Percentiles rank a stretch among this genome's conserved stretches.
phyloP scores from a whole-genome alignment of 2,888 invertebrate species.

The Myopa tessellatipennis region DNA sequence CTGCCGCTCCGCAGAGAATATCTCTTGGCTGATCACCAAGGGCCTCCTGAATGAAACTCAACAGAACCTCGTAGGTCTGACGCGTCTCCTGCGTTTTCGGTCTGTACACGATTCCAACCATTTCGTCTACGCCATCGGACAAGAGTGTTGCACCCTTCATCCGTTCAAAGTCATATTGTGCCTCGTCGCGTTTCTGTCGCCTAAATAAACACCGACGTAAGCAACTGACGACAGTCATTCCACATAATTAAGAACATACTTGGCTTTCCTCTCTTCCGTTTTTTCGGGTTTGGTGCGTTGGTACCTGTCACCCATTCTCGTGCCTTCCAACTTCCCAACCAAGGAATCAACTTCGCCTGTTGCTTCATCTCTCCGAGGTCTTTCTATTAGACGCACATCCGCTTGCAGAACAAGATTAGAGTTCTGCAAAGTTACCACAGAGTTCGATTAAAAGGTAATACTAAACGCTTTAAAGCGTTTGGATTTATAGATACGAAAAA shows the following conservation, averaged over 20 bases:
- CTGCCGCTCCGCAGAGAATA: conserved; percentile 98
- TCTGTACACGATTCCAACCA: conserved; percentile 93
- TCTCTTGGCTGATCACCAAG: conserved; percentile 97
- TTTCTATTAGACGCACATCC: conserved; percentile 95
- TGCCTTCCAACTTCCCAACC: conserved; percentile 88
- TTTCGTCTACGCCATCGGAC: conserved; percentile 90
- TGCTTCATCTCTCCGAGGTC: conserved; percentile 97
- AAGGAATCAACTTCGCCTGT: conserved; percentile 98
- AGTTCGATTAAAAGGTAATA: not conserved
- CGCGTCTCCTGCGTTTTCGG: conserved; percentile 98
- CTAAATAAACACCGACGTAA: conserved; percentile 28
- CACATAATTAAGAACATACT: conserved; percentile 72
- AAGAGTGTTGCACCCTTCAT: conserved; percentile 89
- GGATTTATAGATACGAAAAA: conserved; percentile 51
- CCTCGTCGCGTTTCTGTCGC: conserved; percentile 90
- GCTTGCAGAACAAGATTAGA: conserved; percentile 99
- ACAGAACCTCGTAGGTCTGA: conserved; percentile 94
- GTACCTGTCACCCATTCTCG: conserved; percentile 96
- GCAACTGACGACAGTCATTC: not conserved
- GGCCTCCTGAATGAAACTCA: conserved; percentile 97
- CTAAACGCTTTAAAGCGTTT: conserved; percentile 40
- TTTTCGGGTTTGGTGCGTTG: conserved; percentile 92
- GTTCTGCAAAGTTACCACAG: conserved; percentile 74
- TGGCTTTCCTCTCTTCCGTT: conserved; percentile 92
- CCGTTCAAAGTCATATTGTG: conserved; percentile 89